phyloP scores from a whole-genome alignment of 2,797 vertebrate genomes.

The Sternotherus odoratus region DNA sequence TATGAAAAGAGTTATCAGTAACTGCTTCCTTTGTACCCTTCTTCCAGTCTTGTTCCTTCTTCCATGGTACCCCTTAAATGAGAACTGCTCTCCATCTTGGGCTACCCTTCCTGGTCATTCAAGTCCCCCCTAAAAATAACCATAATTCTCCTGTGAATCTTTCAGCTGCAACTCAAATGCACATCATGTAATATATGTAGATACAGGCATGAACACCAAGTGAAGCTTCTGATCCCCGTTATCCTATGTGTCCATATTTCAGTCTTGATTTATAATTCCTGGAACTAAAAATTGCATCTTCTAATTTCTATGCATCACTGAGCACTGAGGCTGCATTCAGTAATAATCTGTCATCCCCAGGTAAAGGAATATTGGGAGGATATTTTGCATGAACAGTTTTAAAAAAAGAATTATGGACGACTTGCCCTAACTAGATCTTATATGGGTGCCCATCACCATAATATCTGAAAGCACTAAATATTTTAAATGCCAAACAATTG shows the following conservation, averaged over 20 bases:
- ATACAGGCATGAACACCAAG: neutral
- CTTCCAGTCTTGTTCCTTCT: neutral
- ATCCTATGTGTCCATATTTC: fast-evolving
- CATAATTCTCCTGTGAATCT: neutral
- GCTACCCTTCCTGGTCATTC: neutral
- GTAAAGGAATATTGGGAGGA: neutral
- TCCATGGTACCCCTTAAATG: neutral
- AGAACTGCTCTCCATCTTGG: neutral
- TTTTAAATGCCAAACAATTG: neutral
- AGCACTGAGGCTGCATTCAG: neutral
- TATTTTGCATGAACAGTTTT: neutral
- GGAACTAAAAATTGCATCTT: neutral
- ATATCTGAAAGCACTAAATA: neutral
- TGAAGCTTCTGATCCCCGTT: fast-evolving
- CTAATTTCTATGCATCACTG: neutral
- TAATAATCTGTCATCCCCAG: neutral
- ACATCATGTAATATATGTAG: neutral
- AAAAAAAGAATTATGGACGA: neutral
- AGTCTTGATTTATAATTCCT: neutral
- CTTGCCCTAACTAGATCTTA: neutral
- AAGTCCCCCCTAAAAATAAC: neutral
- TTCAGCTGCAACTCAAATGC: neutral
- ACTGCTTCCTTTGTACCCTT: neutral
- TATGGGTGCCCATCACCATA: neutral
- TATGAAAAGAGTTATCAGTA: neutral